phyloP scores from a whole-genome alignment of 2,113 vertebrate species.

The Hydrochoerus hydrochaeris region DNA sequence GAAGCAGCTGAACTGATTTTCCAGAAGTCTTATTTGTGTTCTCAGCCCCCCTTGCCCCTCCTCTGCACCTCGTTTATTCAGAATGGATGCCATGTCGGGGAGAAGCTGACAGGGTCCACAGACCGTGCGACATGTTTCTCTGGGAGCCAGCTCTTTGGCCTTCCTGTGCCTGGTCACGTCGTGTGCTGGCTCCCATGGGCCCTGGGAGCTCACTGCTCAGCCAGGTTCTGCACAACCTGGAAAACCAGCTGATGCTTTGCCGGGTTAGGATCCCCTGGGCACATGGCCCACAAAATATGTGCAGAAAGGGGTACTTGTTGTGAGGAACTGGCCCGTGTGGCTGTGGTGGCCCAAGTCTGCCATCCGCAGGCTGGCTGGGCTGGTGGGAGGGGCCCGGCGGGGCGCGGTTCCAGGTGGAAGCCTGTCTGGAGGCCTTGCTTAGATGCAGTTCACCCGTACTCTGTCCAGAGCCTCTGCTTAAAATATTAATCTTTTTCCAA shows the following conservation, averaged over 20 bases:
- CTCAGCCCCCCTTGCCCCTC: not conserved
- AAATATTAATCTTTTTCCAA: not conserved
- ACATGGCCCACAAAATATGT: too few relatives aligned
- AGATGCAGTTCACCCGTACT: not conserved
- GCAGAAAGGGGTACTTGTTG: not conserved
- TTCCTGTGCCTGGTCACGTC: not conserved
- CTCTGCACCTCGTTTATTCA: accelerated
- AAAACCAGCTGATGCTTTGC: not conserved
- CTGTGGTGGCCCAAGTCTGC: not conserved
- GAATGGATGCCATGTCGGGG: accelerated
- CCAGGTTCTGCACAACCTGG: accelerated
- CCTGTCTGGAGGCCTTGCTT: not conserved
- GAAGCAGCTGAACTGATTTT: not conserved
- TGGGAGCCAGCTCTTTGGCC: not conserved
- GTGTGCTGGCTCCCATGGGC: too few relatives aligned
- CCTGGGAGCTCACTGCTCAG: not conserved
- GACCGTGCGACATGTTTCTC: accelerated
- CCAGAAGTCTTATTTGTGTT: not conserved
- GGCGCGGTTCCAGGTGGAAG: not conserved
- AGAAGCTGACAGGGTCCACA: accelerated
- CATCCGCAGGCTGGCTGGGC: not conserved
- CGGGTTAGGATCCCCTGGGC: not conserved
- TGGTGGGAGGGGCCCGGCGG: not conserved
- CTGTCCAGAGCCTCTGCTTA: not conserved
- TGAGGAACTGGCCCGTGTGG: not conserved